These are phyloP conservation scores for Parauchenoglanis ngamensis DNA, from an alignment of 2,797 vertebrate species.

Conservation along the genomic window DNA sequence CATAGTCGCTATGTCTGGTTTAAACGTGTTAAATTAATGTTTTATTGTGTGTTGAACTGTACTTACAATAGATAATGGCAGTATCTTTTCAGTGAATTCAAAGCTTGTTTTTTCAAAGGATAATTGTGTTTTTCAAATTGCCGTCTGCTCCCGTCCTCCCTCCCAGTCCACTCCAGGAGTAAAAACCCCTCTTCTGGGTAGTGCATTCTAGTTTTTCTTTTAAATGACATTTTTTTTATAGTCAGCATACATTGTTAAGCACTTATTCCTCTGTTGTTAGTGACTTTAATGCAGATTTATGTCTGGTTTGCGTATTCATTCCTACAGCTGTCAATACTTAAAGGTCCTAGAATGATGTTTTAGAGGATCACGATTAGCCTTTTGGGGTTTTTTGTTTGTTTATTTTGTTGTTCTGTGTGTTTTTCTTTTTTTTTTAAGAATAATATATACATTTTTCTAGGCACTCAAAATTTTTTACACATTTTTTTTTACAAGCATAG, in stretches of 20 bases:
- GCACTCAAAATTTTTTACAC: neutral
- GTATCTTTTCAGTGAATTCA: neutral
- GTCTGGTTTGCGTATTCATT: neutral
- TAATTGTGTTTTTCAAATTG: neutral
- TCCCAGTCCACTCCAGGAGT: neutral
- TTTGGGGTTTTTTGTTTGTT: neutral
- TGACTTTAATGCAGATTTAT: constrained; percentile 12
- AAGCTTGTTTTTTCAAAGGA: too few relatives aligned
- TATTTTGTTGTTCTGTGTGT: too few relatives aligned
- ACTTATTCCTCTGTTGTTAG: neutral
- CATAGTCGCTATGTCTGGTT: neutral
- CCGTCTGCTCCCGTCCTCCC: neutral
- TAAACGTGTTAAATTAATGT: neutral
- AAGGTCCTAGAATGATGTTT: neutral
- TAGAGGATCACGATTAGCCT: neutral
- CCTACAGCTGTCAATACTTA: neutral
- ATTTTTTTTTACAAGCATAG: neutral
- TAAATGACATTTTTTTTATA: constrained; percentile 12
- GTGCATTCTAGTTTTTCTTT: neutral
- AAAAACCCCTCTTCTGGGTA: neutral
- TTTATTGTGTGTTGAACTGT: constrained; percentile 5
- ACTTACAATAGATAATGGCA: neutral
- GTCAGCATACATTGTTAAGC: constrained; percentile 6
- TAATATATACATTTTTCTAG: neutral
- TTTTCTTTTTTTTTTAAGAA: neutral